Conservation (phyloP, 2,888 invertebrate genomes). For the Escarpia spicata region DNA sequence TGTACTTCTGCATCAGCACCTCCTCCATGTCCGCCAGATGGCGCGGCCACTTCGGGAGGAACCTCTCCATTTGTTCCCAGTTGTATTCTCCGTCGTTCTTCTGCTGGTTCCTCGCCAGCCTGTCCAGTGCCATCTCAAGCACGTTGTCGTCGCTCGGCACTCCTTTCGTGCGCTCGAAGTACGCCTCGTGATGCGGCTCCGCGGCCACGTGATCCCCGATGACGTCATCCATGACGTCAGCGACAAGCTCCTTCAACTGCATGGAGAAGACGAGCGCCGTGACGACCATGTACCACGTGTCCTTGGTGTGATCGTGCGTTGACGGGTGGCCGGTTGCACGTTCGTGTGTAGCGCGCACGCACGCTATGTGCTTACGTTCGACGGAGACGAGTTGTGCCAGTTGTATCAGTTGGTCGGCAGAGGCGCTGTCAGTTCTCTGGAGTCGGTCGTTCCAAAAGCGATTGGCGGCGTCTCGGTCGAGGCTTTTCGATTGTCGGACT, state of each 20-base stretch:
- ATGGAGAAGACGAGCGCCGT: slow-evolving; percentile 20
- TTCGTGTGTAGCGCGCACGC: not conserved
- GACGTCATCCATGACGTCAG: slow-evolving; percentile 14
- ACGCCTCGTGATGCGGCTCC: slow-evolving; percentile 25
- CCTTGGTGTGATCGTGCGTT: slow-evolving; percentile 25
- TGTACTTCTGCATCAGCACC: not conserved
- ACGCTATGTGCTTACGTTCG: not conserved
- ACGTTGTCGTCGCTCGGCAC: not conserved
- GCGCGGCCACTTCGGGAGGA: slow-evolving; percentile 13
- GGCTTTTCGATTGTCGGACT: not conserved
- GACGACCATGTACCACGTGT: slow-evolving; percentile 22
- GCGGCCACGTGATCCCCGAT: not conserved
- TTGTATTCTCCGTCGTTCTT: not conserved
- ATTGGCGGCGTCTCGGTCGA: not conserved
- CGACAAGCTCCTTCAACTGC: not conserved
- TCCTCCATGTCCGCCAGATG: slow-evolving; percentile 19
- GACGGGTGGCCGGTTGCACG: not conserved
- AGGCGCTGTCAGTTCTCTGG: not conserved
- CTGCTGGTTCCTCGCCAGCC: slow-evolving; percentile 14
- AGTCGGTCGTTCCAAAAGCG: slow-evolving; percentile 4
- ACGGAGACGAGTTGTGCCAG: not conserved
- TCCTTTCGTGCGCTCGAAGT: not conserved
- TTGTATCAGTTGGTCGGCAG: not conserved
- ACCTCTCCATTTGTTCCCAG: slow-evolving; percentile 18
- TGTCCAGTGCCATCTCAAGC: slow-evolving; percentile 25